Percentiles rank a stretch among this genome's conserved stretches.
Evolutionary conservation across 2,797 vertebrate species (phyloP).

Genomic region (Cetoscarus ocellatus): DNA sequence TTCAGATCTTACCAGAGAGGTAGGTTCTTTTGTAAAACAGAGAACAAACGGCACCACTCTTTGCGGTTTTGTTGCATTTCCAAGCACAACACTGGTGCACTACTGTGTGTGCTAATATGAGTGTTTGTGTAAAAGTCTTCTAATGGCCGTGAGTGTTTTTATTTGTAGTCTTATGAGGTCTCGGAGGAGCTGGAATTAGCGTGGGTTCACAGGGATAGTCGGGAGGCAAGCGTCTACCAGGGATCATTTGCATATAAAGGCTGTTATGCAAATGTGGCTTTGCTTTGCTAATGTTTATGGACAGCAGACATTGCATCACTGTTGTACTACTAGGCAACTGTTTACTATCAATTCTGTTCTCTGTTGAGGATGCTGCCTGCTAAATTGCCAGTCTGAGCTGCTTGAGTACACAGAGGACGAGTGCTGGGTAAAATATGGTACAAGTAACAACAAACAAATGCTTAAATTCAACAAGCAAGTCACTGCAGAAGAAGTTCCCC

Average conservation of each 20-base stretch:
- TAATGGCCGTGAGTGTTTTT: slow-evolving; percentile 51
- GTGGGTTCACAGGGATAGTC: slow-evolving; percentile 40
- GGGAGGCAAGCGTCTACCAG: slow-evolving; percentile 22
- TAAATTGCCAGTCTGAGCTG: slow-evolving; percentile 19
- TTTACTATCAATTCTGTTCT: slow-evolving; percentile 32
- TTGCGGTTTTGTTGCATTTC: neutral
- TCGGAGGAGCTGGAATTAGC: slow-evolving; percentile 55
- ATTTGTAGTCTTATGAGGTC: slow-evolving; percentile 55
- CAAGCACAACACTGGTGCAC: neutral
- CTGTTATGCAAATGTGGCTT: slow-evolving; percentile 58
- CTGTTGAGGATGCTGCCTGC: slow-evolving; percentile 24
- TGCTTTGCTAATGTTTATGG: slow-evolving; percentile 48
- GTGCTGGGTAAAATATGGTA: neutral
- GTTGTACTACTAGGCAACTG: slow-evolving; percentile 15
- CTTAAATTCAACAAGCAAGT: neutral
- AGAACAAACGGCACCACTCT: slow-evolving; percentile 47
- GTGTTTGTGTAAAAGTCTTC: slow-evolving; percentile 12
- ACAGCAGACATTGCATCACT: slow-evolving; percentile 36
- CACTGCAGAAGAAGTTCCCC: neutral
- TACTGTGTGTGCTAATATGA: neutral
- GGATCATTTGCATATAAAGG: slow-evolving; percentile 62
- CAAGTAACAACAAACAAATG: neutral
- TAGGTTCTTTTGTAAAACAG: slow-evolving; percentile 51
- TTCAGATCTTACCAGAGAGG: slow-evolving; percentile 56
- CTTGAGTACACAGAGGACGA: slow-evolving; percentile 1